Conservation (phyloP, 2,888 invertebrate genomes). For the Oscheius onirici region DNA sequence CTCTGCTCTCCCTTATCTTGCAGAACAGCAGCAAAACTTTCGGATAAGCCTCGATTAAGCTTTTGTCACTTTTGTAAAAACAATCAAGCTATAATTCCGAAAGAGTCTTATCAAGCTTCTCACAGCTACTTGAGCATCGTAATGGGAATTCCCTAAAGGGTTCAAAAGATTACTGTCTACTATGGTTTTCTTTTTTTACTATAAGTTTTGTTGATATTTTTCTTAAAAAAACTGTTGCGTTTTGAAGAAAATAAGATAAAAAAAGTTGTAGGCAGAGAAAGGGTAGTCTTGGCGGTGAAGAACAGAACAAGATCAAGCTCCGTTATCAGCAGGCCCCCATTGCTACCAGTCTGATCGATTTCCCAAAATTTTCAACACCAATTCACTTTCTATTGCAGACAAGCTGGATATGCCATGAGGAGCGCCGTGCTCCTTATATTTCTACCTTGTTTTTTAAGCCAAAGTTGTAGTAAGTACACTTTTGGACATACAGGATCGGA, state of each 20-base stretch:
- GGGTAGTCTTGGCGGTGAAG: background rate
- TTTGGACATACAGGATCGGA: background rate
- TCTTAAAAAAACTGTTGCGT: too few relatives aligned
- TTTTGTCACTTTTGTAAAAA: too few relatives aligned
- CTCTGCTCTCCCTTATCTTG: too few relatives aligned
- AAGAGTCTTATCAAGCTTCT: too few relatives aligned
- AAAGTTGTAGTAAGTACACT: background rate
- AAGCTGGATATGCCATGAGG: conserved; percentile 16
- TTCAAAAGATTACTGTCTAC: background rate
- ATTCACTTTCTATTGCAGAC: background rate
- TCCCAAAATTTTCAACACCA: conserved; percentile 22
- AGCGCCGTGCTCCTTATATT: conserved; percentile 19
- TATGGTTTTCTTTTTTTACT: too few relatives aligned
- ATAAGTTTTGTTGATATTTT: too few relatives aligned
- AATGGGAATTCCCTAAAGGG: background rate
- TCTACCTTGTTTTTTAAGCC: conserved; percentile 2
- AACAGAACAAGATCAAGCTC: conserved; percentile 9
- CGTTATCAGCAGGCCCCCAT: conserved; percentile 27
- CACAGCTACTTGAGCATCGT: too few relatives aligned
- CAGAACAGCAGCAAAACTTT: too few relatives aligned
- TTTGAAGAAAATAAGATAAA: too few relatives aligned
- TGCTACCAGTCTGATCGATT: conserved; percentile 30
- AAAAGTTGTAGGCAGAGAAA: too few relatives aligned
- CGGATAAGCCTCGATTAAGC: too few relatives aligned
- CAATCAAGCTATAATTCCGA: too few relatives aligned